Evolutionary conservation across 2,888 invertebrate genomes (phyloP).

Genomic region (Perizoma flavofasciatum): DNA sequence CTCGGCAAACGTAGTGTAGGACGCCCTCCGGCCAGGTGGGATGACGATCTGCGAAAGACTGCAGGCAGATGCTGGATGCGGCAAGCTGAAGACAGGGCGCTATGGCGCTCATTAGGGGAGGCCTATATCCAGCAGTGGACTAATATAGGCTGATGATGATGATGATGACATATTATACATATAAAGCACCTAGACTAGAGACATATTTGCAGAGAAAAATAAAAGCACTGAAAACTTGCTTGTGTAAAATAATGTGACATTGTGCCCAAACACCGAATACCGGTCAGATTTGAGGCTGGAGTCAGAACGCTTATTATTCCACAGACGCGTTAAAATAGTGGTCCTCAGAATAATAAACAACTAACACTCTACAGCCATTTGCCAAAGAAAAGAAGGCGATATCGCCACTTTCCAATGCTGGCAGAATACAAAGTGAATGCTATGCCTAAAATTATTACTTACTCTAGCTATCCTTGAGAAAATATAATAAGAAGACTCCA

Average conservation of each 20-base stretch:
- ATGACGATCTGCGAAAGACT: no score
- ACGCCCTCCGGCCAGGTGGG: no score
- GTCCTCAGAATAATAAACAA: constrained; percentile 75
- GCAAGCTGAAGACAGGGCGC: no score
- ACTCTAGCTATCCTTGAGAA: constrained; percentile 22
- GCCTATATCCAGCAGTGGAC: no score
- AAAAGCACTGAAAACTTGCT: constrained; percentile 1
- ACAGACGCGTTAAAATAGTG: constrained; percentile 60
- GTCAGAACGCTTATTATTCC: constrained; percentile 68
- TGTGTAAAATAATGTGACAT: no score
- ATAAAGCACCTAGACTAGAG: no score
- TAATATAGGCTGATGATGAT: no score
- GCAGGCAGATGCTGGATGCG: no score
- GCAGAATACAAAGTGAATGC: constrained; percentile 53
- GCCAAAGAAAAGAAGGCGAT: constrained; percentile 70
- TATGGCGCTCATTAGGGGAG: no score
- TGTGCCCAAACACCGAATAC: constrained; percentile 48
- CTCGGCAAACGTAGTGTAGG: no score
- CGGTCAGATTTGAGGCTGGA: constrained; percentile 60
- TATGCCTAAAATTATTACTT: constrained; percentile 7
- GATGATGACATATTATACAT: no score
- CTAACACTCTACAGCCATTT: constrained; percentile 66
- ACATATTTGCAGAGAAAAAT: neutral
- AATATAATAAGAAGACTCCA: constrained; percentile 10
- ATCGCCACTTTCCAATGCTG: constrained; percentile 67